phyloP scores from a whole-genome alignment of 23 tunicate genomes.

The Phallusia fumigata region DNA sequence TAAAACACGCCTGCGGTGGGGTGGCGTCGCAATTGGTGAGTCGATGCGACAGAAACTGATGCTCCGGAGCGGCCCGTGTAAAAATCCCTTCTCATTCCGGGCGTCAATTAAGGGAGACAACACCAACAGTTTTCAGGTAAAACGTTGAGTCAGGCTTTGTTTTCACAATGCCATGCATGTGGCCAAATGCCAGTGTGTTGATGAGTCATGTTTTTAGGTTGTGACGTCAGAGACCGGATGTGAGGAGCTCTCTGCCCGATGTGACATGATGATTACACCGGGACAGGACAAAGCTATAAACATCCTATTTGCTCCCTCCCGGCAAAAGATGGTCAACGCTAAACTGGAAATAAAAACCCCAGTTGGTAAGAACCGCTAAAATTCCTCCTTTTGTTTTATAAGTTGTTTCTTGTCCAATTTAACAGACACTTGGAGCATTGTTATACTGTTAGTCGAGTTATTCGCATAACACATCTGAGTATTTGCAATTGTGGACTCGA shows the following conservation, averaged over 20 bases:
- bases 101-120: constrained; percentile 60
- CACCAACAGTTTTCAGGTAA: constrained; percentile 68
- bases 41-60: constrained; percentile 60
- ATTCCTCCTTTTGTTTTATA: too few species aligned
- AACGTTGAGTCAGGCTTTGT: not conserved
- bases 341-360: constrained; percentile 89
- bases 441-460: too few species aligned
- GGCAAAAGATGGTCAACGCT: constrained; percentile 49
- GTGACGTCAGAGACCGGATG: constrained; percentile 26
- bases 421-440: too few species aligned
- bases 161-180: too few species aligned
- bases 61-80: constrained; percentile 24
- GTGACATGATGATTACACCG: constrained; percentile 49
- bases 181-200: too few species aligned
- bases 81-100: constrained; percentile 18
- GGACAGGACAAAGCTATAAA: constrained; percentile 47
- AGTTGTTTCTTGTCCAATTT: too few species aligned
- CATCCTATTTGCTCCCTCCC: constrained; percentile 57
- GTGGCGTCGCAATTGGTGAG: constrained; percentile 68
- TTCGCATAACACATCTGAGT: too few species aligned
- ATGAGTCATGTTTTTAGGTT: constrained; percentile 11
- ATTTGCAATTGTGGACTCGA: too few species aligned
- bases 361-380: constrained; percentile 45
- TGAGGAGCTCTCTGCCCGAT: constrained; percentile 56
- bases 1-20: constrained; percentile 79